These are phyloP conservation scores for Cyprinodon tularosa DNA, from an alignment of 2,113 vertebrate genomes.

Conservation along the genomic window DNA sequence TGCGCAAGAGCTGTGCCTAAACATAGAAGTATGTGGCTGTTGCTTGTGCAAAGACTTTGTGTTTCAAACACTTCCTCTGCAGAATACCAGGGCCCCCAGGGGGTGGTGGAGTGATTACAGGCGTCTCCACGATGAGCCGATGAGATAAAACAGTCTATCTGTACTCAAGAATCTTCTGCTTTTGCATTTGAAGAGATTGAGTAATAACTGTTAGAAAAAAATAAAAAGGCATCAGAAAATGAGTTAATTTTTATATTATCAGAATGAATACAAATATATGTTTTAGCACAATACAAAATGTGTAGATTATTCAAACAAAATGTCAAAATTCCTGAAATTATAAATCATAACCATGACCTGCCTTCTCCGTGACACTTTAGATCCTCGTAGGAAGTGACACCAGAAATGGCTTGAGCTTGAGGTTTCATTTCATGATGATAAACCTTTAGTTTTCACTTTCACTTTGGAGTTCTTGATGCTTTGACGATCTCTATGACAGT, in stretches of 20 bases:
- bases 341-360: background rate
- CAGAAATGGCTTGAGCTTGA: background rate
- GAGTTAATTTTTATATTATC: background rate
- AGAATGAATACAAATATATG: background rate
- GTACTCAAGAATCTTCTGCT: constrained; percentile 29
- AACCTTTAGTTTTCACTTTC: constrained; percentile 47
- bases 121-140: constrained; percentile 66
- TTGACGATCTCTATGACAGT: constrained; percentile 11
- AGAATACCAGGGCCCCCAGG: constrained; percentile 49
- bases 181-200: background rate
- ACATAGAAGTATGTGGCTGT: constrained; percentile 3
- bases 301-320: background rate
- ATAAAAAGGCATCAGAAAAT: no score
- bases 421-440: constrained; percentile 25
- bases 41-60: constrained; percentile 35
- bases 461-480: constrained; percentile 6
- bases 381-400: constrained; percentile 49
- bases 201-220: background rate
- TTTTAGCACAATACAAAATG: background rate
- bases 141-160: constrained; percentile 58
- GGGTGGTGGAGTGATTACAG: constrained; percentile 60
- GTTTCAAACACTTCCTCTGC: constrained; percentile 56
- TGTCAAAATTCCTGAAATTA: background rate
- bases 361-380: background rate
- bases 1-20: constrained; percentile 8